Conservation (phyloP, 2,113 vertebrate genomes). For the Syngnathoides biaculeatus region DNA sequence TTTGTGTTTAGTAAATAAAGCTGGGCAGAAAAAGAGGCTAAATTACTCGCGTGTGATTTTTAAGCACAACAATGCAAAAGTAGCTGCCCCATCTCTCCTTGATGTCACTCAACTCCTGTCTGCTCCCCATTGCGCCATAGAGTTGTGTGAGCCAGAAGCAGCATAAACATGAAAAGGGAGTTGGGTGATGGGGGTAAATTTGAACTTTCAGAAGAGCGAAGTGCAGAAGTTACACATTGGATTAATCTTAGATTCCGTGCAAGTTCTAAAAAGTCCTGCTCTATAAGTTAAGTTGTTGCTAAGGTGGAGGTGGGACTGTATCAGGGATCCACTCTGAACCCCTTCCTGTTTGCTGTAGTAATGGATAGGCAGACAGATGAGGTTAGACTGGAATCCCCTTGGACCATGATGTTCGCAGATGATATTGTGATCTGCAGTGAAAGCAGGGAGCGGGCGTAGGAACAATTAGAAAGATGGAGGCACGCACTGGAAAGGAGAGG, state of each 20-base stretch:
- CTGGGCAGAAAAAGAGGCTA: not conserved
- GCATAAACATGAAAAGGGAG: not conserved
- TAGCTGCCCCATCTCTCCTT: too few species aligned
- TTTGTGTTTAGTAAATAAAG: not conserved
- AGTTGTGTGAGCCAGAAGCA: slow-evolving; percentile 25
- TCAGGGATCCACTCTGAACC: too few species aligned
- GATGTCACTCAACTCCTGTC: not conserved
- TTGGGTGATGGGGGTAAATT: not conserved
- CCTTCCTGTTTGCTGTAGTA: too few species aligned
- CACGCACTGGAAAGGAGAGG: too few species aligned
- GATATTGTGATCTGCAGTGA: too few species aligned
- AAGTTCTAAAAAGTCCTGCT: slow-evolving; percentile 11
- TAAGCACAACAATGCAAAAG: slow-evolving; percentile 27
- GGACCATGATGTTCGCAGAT: too few species aligned
- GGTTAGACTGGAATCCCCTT: too few species aligned
- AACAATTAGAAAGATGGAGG: too few species aligned
- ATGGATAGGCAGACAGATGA: too few species aligned
- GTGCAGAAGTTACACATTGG: slow-evolving; percentile 11
- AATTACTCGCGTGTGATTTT: slow-evolving; percentile 15
- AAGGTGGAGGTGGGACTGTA: too few species aligned
- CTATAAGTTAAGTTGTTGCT: too few species aligned
- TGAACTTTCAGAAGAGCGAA: not conserved
- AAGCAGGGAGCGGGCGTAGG: too few species aligned
- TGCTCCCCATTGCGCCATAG: slow-evolving; percentile 43
- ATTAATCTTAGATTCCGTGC: slow-evolving; percentile 44